Evolutionary conservation across 2,797 vertebrate species (phyloP).

Genomic region (Spatula clypeata): DNA sequence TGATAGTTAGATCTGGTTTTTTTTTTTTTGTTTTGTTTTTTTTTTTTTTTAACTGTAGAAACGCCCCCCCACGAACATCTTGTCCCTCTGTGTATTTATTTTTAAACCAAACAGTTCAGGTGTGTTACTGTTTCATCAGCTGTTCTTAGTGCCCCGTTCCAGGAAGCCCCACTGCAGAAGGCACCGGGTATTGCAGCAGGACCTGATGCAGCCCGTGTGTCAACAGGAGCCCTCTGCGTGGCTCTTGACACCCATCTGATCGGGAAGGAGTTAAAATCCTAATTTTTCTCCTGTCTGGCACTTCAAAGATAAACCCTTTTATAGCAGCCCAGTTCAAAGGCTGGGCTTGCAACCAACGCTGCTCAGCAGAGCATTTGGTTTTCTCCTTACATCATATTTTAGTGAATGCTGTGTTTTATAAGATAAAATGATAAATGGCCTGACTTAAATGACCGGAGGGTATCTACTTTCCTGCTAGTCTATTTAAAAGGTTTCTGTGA

Average conservation of each 20-base stretch:
- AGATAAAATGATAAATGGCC: conserved; percentile 76
- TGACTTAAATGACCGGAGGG: conserved; percentile 60
- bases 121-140: not conserved
- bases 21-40: too few species aligned
- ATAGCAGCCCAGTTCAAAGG: not conserved
- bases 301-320: conserved; percentile 30
- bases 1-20: not conserved
- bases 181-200: not conserved
- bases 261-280: conserved; percentile 13
- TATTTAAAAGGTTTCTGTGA: conserved; percentile 61
- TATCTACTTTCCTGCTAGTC: conserved; percentile 58
- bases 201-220: not conserved
- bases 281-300: not conserved
- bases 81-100: not conserved
- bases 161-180: not conserved
- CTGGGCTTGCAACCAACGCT: not conserved
- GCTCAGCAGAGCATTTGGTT: conserved; percentile 52
- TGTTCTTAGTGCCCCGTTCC: not conserved
- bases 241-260: not conserved
- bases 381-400: conserved; percentile 43
- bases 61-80: too few species aligned
- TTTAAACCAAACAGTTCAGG: not conserved
- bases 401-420: conserved; percentile 51
- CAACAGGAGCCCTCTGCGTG: not conserved
- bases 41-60: too few species aligned